A percentile compares a stretch with the other conserved stretches of the same genome.
phyloP scores from a whole-genome alignment of 2,113 vertebrate genomes.

The Turnix velox region DNA sequence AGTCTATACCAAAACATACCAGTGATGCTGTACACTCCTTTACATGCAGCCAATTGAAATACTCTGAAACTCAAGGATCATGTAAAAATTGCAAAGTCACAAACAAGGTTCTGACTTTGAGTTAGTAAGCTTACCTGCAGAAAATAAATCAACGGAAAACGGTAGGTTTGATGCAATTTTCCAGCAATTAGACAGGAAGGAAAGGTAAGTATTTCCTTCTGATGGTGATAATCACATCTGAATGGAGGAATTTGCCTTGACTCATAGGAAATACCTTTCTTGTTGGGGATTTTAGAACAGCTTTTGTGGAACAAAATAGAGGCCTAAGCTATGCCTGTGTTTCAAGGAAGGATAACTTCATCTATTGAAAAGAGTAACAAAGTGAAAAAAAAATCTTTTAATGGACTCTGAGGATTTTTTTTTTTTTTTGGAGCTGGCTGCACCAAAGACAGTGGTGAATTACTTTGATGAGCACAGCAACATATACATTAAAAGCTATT shows the following conservation, averaged over 20 bases:
- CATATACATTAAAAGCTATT: background rate
- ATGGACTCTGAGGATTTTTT: background rate
- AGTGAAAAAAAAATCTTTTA: background rate
- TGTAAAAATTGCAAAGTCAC: background rate
- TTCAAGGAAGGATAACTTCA: constrained; percentile 5
- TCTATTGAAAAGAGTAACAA: background rate
- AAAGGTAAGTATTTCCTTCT: background rate
- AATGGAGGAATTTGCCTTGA: constrained; percentile 17
- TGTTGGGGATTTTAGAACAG: background rate
- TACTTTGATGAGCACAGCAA: background rate
- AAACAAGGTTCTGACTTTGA: background rate
- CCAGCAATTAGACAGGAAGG: constrained; percentile 5
- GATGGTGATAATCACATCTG: background rate
- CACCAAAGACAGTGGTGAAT: background rate
- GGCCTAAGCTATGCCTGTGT: background rate
- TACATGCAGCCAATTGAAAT: background rate
- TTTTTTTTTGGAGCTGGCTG: background rate
- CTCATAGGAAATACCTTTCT: constrained; percentile 31
- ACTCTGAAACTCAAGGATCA: background rate
- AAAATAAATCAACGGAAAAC: background rate
- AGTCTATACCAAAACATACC: background rate
- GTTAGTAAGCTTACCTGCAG: background rate
- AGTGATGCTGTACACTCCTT: background rate
- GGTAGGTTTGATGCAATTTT: background rate
- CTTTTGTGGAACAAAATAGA: background rate